Evolutionary conservation across 1,140 invertebrate genomes (phyloP).

Genomic region (Drosophila watanabei): DNA sequence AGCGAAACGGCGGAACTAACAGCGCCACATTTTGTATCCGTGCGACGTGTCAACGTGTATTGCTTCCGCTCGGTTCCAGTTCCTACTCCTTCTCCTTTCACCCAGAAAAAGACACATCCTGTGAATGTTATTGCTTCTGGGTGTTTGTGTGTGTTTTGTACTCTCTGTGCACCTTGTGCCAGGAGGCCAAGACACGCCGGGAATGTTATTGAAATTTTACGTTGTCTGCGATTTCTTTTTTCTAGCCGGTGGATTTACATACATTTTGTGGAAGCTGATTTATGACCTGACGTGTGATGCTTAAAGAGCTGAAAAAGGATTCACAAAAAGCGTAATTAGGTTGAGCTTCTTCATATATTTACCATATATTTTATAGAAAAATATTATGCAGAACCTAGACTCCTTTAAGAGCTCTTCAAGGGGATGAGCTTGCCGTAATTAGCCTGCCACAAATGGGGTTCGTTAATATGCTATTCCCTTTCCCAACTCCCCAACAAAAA

Average conservation of each 20-base stretch:
- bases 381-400: not conserved
- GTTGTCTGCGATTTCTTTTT: slow-evolving; percentile 70
- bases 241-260: slow-evolving; percentile 63
- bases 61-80: slow-evolving; percentile 71
- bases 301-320: slow-evolving; percentile 22
- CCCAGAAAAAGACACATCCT: slow-evolving; percentile 20
- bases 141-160: slow-evolving; percentile 32
- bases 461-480: slow-evolving; percentile 23
- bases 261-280: slow-evolving; percentile 61
- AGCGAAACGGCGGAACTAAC: slow-evolving; percentile 71
- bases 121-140: slow-evolving; percentile 23
- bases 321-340: slow-evolving; percentile 54
- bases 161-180: slow-evolving; percentile 55
- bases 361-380: not conserved
- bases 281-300: slow-evolving; percentile 48
- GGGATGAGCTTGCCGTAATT: slow-evolving; percentile 49
- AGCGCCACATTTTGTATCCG: slow-evolving; percentile 81
- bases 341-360: not conserved
- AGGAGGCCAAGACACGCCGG: slow-evolving; percentile 22
- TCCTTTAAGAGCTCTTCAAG: slow-evolving; percentile 33
- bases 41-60: slow-evolving; percentile 82
- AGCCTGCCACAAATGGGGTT: slow-evolving; percentile 64
- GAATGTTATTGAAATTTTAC: slow-evolving; percentile 80
- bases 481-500: not conserved
- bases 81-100: slow-evolving; percentile 16